These are phyloP conservation scores for Caradrina kadenii DNA, from an alignment of 2,888 invertebrate species.

Conservation along the genomic window DNA sequence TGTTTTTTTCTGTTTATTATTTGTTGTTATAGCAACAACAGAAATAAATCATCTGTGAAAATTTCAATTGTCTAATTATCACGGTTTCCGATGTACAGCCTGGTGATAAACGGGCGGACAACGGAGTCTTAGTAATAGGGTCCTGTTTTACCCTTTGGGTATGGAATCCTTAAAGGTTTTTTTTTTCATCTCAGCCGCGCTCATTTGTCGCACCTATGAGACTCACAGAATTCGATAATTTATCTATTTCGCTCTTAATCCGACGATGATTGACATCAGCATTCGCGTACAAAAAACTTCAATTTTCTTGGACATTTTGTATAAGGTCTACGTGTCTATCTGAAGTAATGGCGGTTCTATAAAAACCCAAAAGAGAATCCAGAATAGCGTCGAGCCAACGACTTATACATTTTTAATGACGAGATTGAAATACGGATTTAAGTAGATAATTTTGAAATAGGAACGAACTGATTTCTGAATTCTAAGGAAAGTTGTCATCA, in stretches of 20 bases:
- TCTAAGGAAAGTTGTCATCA: no score
- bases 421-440: not conserved
- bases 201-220: not conserved
- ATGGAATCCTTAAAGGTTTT: no score
- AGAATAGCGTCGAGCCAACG: not conserved
- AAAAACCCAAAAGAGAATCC: not conserved
- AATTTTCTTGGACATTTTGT: conserved; percentile 6
- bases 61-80: no score
- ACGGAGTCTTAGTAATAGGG: no score
- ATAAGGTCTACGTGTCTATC: not conserved
- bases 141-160: no score
- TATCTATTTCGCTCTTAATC: not conserved
- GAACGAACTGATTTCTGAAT: not conserved
- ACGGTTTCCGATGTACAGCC: no score
- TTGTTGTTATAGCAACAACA: no score
- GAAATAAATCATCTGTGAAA: no score
- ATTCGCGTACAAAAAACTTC: not conserved
- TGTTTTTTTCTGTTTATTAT: no score
- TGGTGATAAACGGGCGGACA: no score
- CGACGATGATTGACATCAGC: not conserved
- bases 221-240: no score
- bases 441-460: conserved; percentile 13
- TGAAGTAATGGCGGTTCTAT: conserved; percentile 13
- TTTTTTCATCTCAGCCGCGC: no score
- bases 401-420: conserved; percentile 34